Percentiles rank a stretch among this genome's conserved stretches.
Conservation (phyloP, 2,113 vertebrate genomes). For the Bombycilla garrulus region DNA sequence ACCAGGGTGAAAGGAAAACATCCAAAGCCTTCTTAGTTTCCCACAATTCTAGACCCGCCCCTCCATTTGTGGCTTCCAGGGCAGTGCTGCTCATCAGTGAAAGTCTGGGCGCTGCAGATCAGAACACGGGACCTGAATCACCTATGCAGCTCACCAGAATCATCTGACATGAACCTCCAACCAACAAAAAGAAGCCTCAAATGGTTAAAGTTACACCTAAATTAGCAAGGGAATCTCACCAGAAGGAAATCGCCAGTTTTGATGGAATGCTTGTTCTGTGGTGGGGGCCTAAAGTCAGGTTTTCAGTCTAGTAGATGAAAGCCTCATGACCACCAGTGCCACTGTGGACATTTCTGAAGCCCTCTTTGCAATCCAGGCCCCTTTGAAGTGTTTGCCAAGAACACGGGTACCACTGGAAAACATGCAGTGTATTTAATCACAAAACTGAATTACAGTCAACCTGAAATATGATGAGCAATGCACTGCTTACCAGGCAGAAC, state of each 20-base stretch:
- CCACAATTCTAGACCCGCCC: not conserved
- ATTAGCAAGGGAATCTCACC: not conserved
- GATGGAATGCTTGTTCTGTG: not conserved
- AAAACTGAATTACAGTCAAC: slow-evolving; percentile 34
- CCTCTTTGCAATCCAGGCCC: not conserved
- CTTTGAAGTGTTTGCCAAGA: not conserved
- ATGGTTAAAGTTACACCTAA: not conserved
- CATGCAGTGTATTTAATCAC: slow-evolving; percentile 11
- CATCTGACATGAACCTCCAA: not conserved
- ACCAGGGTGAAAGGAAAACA: rapidly evolving
- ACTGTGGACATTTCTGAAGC: not conserved
- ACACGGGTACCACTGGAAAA: not conserved
- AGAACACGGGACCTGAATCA: not conserved
- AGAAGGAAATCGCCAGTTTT: not conserved
- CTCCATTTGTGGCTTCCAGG: not conserved
- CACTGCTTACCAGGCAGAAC: not conserved
- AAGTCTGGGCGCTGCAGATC: not conserved
- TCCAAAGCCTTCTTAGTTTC: not conserved
- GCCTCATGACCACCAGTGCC: not conserved
- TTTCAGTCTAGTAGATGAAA: not conserved
- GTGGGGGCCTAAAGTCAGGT: not conserved
- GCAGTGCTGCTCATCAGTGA: not conserved
- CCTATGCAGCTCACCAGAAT: not conserved
- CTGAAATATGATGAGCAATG: slow-evolving; percentile 40
- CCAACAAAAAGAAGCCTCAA: not conserved